phyloP scores from a whole-genome alignment of 2,797 vertebrate species.

The Clamator glandarius region DNA sequence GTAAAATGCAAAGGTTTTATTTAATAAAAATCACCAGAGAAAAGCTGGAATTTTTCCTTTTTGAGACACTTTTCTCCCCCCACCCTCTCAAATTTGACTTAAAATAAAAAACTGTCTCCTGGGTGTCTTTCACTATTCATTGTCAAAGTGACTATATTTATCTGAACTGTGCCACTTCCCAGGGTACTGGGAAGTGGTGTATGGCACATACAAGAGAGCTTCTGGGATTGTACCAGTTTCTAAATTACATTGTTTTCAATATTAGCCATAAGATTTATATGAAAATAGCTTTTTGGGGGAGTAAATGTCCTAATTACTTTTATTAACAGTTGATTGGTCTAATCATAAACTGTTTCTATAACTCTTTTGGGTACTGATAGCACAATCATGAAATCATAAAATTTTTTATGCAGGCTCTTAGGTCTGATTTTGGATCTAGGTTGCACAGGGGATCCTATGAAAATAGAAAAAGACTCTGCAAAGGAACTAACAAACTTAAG shows the following conservation, averaged over 20 bases:
- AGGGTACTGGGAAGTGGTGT: neutral
- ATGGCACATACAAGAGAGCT: neutral
- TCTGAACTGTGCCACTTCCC: neutral
- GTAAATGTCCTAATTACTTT: conserved; percentile 51
- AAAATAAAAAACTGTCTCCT: neutral
- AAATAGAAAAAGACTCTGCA: neutral
- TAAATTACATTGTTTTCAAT: neutral
- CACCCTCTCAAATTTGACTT: neutral
- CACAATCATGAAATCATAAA: neutral
- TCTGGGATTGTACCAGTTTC: neutral
- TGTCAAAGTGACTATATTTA: neutral
- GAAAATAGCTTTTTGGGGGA: neutral
- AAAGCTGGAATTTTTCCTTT: neutral
- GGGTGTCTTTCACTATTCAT: neutral
- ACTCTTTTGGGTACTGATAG: neutral
- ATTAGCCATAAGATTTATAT: neutral
- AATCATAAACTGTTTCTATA: neutral
- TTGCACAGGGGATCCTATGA: neutral
- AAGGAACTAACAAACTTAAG: neutral
- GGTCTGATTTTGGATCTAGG: neutral
- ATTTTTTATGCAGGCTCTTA: neutral
- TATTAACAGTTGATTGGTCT: neutral
- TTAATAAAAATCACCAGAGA: neutral
- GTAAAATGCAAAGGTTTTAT: neutral
- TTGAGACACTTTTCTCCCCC: neutral